Conservation (phyloP, 2,797 vertebrate species). For the Sciurus vulgaris region DNA sequence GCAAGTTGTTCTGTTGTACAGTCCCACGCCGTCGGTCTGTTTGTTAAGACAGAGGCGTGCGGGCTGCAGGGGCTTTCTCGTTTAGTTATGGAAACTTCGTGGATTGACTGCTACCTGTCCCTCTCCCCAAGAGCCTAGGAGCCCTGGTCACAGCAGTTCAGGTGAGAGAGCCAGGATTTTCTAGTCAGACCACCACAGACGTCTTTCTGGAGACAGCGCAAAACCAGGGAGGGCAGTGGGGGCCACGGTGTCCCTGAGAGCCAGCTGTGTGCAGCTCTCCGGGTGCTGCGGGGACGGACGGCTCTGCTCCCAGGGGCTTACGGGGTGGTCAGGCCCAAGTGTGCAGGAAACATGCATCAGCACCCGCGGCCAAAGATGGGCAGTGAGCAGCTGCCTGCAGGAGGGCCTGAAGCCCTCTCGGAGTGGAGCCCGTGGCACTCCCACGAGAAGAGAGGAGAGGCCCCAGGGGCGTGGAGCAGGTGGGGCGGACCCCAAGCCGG, state of each 20-base stretch:
- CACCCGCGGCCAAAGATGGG: too few species aligned
- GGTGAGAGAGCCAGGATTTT: not conserved
- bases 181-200: not conserved
- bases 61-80: not conserved
- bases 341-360: too few species aligned
- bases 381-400: too few species aligned
- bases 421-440: too few species aligned
- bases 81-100: not conserved
- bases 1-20: not conserved
- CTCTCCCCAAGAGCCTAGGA: not conserved
- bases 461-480: too few species aligned
- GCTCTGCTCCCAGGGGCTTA: not conserved
- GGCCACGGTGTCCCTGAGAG: not conserved
- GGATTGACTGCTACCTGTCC: too few species aligned
- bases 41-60: not conserved
- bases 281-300: fast-evolving
- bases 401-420: too few species aligned
- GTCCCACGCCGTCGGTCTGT: not conserved
- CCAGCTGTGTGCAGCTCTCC: fast-evolving
- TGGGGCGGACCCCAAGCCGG: too few species aligned
- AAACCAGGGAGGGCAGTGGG: not conserved
- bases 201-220: not conserved
- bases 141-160: not conserved
- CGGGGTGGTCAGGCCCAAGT: not conserved
- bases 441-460: too few species aligned